These are phyloP conservation scores for Asbolus verrucosus DNA, from an alignment of 1,140 invertebrate genomes.

Conservation along the genomic window DNA sequence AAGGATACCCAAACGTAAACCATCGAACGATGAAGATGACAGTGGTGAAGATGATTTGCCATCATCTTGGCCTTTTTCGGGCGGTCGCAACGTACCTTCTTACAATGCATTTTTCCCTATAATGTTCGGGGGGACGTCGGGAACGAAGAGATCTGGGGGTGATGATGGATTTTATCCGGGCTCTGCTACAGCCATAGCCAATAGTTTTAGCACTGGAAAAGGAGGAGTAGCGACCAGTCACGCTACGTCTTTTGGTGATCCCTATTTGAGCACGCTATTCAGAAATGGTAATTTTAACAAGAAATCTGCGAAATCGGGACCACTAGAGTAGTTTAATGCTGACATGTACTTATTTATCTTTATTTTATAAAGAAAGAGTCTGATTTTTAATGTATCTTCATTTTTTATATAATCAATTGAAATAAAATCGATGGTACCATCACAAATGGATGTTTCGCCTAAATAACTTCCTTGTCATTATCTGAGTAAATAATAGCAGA, in stretches of 20 bases:
- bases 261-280: constrained; percentile 55
- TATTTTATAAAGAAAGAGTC: background rate
- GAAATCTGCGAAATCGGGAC: background rate
- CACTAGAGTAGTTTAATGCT: background rate
- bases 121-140: constrained; percentile 68
- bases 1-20: constrained; percentile 39
- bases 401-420: constrained; percentile 5
- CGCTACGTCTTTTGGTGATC: constrained; percentile 74
- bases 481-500: constrained; percentile 2
- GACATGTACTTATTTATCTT: background rate
- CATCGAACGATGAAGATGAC: constrained; percentile 37
- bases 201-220: constrained; percentile 77
- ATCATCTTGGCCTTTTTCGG: constrained; percentile 58
- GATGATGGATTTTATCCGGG: constrained; percentile 65
- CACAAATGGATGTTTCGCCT: background rate
- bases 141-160: constrained; percentile 61
- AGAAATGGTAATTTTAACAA: constrained; percentile 40
- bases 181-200: constrained; percentile 75
- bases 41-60: constrained; percentile 58
- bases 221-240: constrained; percentile 76
- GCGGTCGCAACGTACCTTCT: constrained; percentile 57
- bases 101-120: constrained; percentile 73
- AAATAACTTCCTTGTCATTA: constrained; percentile 22
- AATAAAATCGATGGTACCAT: constrained; percentile 19
- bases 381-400: constrained; percentile 4